phyloP scores from a whole-genome alignment of 2,113 vertebrate genomes.

The Oceanodroma tethys region DNA sequence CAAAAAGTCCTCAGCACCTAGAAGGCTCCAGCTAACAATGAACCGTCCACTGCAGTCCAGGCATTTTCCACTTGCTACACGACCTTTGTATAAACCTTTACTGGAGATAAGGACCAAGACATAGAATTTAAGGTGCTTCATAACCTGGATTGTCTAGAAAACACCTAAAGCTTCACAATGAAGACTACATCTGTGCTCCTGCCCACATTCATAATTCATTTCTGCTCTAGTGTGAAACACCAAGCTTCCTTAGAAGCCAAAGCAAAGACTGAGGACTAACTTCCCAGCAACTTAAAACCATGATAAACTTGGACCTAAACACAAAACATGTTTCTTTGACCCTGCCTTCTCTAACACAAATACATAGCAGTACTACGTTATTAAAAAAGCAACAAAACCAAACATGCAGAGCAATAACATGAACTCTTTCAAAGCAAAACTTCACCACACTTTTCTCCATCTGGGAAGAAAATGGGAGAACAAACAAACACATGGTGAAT shows the following conservation, averaged over 20 bases:
- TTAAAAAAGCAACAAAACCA: not conserved
- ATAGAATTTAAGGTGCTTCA: not conserved
- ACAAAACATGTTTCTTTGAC: not conserved
- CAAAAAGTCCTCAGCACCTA: not conserved
- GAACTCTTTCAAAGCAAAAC: not conserved
- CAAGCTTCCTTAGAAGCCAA: not conserved
- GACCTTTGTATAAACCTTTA: not conserved
- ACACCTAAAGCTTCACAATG: not conserved
- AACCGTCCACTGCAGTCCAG: not conserved
- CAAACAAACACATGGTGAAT: not conserved
- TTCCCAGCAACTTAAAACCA: not conserved
- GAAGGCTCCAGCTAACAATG: not conserved
- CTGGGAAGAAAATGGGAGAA: not conserved
- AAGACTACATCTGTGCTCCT: not conserved
- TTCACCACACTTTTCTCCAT: not conserved
- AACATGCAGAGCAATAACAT: not conserved
- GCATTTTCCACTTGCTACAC: not conserved
- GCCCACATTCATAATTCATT: not conserved
- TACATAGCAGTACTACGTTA: not conserved
- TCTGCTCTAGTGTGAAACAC: not conserved
- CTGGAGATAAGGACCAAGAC: not conserved
- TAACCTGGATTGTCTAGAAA: not conserved
- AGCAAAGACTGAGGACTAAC: not conserved
- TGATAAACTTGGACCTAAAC: not conserved
- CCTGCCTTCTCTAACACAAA: not conserved